A percentile compares a stretch with the other conserved stretches of the same genome.
phyloP scores from a whole-genome alignment of 2,113 vertebrate species.

The Nibea coibor region DNA sequence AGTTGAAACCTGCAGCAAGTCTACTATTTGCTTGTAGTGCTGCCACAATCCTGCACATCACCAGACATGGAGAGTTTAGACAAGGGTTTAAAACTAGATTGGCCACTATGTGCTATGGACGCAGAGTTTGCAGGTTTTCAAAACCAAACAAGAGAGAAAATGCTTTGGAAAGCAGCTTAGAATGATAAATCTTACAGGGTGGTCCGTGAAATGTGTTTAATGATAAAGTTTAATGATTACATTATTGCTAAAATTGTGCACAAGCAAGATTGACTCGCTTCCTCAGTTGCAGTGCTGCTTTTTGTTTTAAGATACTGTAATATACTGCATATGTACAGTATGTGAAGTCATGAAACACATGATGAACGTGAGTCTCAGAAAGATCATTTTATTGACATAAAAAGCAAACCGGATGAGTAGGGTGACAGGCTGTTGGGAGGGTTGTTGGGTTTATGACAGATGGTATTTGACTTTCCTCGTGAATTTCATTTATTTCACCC shows the following conservation, averaged over 20 bases:
- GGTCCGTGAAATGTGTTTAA: not conserved
- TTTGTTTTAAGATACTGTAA: not conserved
- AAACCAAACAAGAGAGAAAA: not conserved
- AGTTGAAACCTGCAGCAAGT: not conserved
- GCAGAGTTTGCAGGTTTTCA: constrained; percentile 11
- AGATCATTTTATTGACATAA: not conserved
- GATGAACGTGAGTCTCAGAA: constrained; percentile 31
- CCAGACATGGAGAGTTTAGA: not conserved
- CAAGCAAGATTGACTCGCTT: not conserved
- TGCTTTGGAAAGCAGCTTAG: not conserved
- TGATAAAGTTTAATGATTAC: not conserved
- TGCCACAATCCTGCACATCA: not conserved
- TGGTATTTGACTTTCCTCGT: not conserved
- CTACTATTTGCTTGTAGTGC: not conserved
- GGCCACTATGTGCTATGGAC: not conserved
- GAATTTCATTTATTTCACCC: not conserved
- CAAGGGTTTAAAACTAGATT: not conserved
- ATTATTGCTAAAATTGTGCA: not conserved
- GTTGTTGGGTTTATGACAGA: not conserved
- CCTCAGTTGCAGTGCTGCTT: constrained; percentile 2
- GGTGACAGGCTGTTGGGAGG: not conserved
- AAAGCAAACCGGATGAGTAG: not conserved
- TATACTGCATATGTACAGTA: not conserved
- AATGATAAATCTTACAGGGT: not conserved
- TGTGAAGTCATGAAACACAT: constrained; percentile 17